Percentiles rank a stretch among this genome's conserved stretches.
Evolutionary conservation across 2,113 vertebrate genomes (phyloP).

Genomic region (Ailurus styani): DNA sequence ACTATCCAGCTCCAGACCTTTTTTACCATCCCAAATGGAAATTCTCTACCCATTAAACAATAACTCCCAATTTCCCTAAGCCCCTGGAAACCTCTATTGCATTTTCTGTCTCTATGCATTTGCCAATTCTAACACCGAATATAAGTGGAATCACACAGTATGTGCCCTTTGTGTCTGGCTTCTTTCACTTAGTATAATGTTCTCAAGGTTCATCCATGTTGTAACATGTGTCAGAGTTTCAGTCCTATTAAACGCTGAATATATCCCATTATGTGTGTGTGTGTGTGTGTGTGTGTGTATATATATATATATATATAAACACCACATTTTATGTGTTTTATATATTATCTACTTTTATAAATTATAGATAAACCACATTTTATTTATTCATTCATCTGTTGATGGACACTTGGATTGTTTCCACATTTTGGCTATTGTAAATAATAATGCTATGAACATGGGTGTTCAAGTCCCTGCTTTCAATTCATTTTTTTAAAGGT

Average conservation of each 20-base stretch:
- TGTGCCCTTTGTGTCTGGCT: background rate
- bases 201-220: background rate
- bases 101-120: background rate
- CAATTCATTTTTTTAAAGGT: too few species aligned
- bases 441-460: background rate
- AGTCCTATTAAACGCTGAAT: background rate
- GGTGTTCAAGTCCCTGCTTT: background rate
- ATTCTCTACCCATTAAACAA: background rate
- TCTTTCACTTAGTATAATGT: background rate
- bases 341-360: background rate
- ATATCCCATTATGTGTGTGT: background rate
- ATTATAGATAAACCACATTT: background rate
- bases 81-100: background rate
- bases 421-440: background rate
- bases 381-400: background rate
- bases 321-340: background rate
- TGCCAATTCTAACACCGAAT: background rate
- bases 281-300: too few species aligned
- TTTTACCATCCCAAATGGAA: background rate
- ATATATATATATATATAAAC: background rate
- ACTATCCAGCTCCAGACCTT: background rate
- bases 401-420: background rate
- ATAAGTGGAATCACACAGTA: background rate
- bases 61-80: background rate
- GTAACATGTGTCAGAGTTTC: background rate